Conservation (phyloP, 2,797 vertebrate species). For the Poeciliopsis gracilis region DNA sequence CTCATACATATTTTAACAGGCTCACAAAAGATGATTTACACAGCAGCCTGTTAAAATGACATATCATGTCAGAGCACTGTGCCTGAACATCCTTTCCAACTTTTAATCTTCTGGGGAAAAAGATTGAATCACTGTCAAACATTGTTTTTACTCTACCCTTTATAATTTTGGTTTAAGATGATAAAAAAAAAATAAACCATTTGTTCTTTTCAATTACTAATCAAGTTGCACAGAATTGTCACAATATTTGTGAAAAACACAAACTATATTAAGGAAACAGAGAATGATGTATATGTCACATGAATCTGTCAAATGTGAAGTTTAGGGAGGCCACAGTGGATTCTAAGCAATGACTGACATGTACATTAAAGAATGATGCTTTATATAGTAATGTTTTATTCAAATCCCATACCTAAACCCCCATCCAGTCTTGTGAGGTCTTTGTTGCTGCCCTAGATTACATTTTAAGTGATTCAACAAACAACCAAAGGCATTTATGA, state of each 20-base stretch:
- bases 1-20: conserved; percentile 23
- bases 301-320: conserved; percentile 40
- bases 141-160: conserved; percentile 18
- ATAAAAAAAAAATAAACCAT: background rate
- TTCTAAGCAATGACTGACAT: conserved; percentile 42
- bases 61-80: conserved; percentile 25
- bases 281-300: conserved; percentile 27
- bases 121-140: conserved; percentile 13
- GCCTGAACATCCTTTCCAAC: conserved; percentile 24
- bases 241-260: conserved; percentile 9
- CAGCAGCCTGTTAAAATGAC: conserved; percentile 32
- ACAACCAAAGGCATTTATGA: conserved; percentile 46
- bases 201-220: conserved; percentile 12
- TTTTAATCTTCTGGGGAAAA: background rate
- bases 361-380: conserved; percentile 57
- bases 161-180: background rate
- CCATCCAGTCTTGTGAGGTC: conserved; percentile 25
- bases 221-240: conserved; percentile 1
- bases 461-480: conserved; percentile 37
- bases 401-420: conserved; percentile 27
- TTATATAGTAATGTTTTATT: conserved; percentile 65
- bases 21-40: conserved; percentile 40
- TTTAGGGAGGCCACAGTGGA: conserved; percentile 22
- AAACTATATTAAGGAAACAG: conserved; percentile 28
- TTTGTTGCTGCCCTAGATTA: conserved; percentile 60